A percentile compares a stretch with the other conserved stretches of the same genome.
Conservation (phyloP, 2,888 invertebrate genomes). For the Amiota communis region DNA sequence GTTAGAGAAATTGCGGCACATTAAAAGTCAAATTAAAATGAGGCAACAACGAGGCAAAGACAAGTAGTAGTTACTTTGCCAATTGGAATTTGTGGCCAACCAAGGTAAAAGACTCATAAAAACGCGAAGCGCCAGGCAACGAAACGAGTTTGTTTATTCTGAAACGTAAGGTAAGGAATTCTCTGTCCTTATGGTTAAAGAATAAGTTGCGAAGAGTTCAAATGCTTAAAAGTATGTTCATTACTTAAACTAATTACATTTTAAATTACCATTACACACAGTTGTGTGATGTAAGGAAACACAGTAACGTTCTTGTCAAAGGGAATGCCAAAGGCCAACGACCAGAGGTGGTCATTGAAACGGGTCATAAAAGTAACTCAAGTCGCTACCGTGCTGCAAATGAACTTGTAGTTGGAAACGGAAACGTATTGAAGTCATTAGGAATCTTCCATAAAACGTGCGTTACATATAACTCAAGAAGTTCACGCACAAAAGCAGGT, state of each 20-base stretch:
- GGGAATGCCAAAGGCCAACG: neutral
- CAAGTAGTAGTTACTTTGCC: neutral
- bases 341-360: slow-evolving; percentile 49
- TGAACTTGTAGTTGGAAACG: slow-evolving; percentile 43
- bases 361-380: slow-evolving; percentile 38
- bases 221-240: slow-evolving; percentile 62
- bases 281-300: neutral
- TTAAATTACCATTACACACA: slow-evolving; percentile 58
- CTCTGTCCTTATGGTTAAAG: too few species aligned
- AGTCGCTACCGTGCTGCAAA: neutral
- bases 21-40: slow-evolving; percentile 28
- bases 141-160: neutral
- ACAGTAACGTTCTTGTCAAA: slow-evolving; percentile 27
- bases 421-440: slow-evolving; percentile 65
- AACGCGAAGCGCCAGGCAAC: neutral
- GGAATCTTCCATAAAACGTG: slow-evolving; percentile 48
- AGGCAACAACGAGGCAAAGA: neutral
- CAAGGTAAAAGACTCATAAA: neutral
- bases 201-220: slow-evolving; percentile 34
- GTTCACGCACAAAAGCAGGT: neutral
- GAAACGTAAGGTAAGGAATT: neutral
- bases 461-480: slow-evolving; percentile 3
- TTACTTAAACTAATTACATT: slow-evolving; percentile 68
- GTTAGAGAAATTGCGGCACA: slow-evolving; percentile 21
- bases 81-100: slow-evolving; percentile 5